Evolutionary conservation across 1,140 invertebrate genomes (phyloP), one percentile per base, ranked within the genome.

Genomic region (Neodiprion lecontei): DNA sequence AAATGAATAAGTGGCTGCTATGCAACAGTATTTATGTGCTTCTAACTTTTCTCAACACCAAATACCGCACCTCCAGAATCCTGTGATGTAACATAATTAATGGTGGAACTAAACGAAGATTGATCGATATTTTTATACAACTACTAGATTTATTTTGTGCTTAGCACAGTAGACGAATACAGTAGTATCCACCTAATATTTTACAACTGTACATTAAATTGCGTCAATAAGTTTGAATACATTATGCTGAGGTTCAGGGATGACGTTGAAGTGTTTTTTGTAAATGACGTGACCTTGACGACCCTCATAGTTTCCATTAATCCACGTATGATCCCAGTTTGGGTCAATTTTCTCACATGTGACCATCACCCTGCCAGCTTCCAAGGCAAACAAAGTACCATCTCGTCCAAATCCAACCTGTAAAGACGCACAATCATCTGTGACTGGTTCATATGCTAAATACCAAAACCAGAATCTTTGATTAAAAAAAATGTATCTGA

Each of bases 181-280:
- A 40, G 28, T 40, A 40, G 28, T 40, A 40, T 40, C 28, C 28
- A 40, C 1, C 21, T 70, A 66, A 11, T 23, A 67, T 72, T 70
- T 50, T 69, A 49, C 47, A n/a, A 65, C 72, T 70, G 68, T 47
- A 76, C 9, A 78, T 88, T 90, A 93, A 14, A 94, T 80, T 88
- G 91, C 89, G 84, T 95, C 92, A 72, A 95, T 89, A 65, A 96
- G 85, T 79, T 92, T 93, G 82, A 96, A 96, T 77, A 91, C 89
- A 72, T 91, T 89, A 78, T 95, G 93, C 80, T 95, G 93, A 70
- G 91, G 90, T 53, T 93, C 86, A 1, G 95, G 92, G 79, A 96
- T 91, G 67, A 96, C 90, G 90, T 96, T 93, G 77, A 93, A 94
- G 80, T 95, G 93, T 83, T 96, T 96, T 83, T 96, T 96, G 80